phyloP scores from a whole-genome alignment of 2,113 vertebrate species.

The Leptodactylus fuscus region DNA sequence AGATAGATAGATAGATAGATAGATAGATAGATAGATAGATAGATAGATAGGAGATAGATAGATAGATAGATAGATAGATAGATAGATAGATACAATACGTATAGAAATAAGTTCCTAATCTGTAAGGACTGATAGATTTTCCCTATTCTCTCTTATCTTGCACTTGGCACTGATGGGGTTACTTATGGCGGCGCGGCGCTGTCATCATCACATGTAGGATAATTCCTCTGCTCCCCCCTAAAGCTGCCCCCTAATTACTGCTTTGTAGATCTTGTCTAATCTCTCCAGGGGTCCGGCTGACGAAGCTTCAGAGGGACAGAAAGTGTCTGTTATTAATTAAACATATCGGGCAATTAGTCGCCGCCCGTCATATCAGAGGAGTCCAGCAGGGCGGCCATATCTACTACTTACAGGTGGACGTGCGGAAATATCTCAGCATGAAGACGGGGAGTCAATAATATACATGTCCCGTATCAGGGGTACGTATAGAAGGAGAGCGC shows the following conservation, averaged over 20 bases:
- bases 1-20: no score
- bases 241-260: slow-evolving; percentile 32
- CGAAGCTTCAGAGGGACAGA: slow-evolving; percentile 36
- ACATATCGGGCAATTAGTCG: slow-evolving; percentile 55
- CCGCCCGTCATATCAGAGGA: slow-evolving; percentile 46
- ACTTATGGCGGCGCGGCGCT: neutral
- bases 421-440: neutral
- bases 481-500: no score
- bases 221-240: slow-evolving; percentile 15
- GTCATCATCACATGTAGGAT: slow-evolving; percentile 39
- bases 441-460: neutral
- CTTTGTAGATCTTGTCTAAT: slow-evolving; percentile 38
- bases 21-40: neutral
- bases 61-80: neutral
- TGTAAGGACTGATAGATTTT: no score
- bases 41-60: neutral
- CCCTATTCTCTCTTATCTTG: no score
- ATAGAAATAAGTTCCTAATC: no score
- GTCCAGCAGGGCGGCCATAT: neutral
- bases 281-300: slow-evolving; percentile 44
- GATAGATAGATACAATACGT: neutral
- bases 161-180: neutral
- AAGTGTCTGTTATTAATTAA: slow-evolving; percentile 54
- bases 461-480: no score
- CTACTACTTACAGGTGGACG: neutral